Conservation (phyloP, 37 sponge, comb jelly and placozoan genomes). For the Spongia lamella region DNA sequence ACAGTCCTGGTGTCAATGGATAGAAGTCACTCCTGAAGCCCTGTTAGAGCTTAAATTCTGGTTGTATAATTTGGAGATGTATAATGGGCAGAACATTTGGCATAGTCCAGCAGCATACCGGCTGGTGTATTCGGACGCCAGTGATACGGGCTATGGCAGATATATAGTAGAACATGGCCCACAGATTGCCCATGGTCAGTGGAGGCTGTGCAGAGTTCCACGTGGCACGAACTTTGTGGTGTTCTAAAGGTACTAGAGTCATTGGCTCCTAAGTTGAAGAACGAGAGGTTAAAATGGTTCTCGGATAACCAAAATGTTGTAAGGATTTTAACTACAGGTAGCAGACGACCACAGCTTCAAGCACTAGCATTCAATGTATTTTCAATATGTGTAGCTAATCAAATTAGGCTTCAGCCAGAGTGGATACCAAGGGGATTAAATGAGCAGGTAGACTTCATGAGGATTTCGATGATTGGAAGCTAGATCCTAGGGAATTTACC, state of each 20-base stretch:
- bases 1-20: slow-evolving; percentile 19
- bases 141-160: slow-evolving; percentile 7
- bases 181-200: slow-evolving; percentile 17
- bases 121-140: slow-evolving; percentile 28
- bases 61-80: neutral
- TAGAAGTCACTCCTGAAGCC: too few relatives aligned
- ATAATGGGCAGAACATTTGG: slow-evolving; percentile 22
- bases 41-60: too few relatives aligned
- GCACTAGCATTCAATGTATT: slow-evolving; percentile 23
- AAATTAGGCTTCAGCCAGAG: slow-evolving; percentile 23
- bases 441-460: slow-evolving; percentile 17
- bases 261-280: neutral
- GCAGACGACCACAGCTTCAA: slow-evolving; percentile 6
- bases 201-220: slow-evolving; percentile 20
- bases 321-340: slow-evolving; percentile 19
- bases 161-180: neutral
- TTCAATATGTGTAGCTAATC: neutral
- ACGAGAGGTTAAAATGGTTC: neutral
- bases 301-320: slow-evolving; percentile 38
- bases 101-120: slow-evolving; percentile 1
- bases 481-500: slow-evolving; percentile 8
- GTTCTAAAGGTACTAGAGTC: slow-evolving; percentile 11
- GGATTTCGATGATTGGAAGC: slow-evolving; percentile 38
- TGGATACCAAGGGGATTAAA: slow-evolving; percentile 43
- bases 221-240: slow-evolving; percentile 38